These are phyloP conservation scores for Sturnus vulgaris DNA, from an alignment of 2,113 vertebrate species.

Conservation along the genomic window DNA sequence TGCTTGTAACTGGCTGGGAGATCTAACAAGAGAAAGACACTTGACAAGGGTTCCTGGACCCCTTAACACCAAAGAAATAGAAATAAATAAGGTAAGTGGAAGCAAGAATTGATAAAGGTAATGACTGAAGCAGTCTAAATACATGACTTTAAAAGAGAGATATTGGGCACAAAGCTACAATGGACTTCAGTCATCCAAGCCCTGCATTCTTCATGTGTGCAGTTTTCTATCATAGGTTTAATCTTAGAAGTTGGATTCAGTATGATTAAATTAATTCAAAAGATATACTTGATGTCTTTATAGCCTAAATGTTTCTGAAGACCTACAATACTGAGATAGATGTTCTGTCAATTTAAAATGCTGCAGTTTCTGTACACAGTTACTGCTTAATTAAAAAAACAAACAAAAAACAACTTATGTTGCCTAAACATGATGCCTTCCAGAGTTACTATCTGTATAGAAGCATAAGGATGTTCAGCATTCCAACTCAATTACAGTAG, in stretches of 20 bases:
- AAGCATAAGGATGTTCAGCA: neutral
- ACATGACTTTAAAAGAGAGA: neutral
- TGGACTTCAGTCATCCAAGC: neutral
- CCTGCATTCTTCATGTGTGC: neutral
- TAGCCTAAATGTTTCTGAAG: neutral
- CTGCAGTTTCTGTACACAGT: neutral
- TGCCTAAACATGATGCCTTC: neutral
- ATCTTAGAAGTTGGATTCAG: neutral
- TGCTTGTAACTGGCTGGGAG: neutral
- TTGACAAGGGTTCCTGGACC: neutral
- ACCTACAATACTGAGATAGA: neutral
- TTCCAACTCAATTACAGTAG: neutral
- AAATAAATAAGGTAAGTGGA: slow-evolving; percentile 28
- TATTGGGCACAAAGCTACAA: neutral
- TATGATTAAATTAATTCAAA: neutral
- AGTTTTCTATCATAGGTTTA: neutral
- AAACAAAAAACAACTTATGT: too few species aligned
- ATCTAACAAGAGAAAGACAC: neutral
- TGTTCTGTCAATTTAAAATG: neutral
- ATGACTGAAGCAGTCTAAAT: neutral
- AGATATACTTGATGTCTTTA: neutral
- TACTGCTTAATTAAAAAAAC: neutral
- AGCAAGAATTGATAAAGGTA: neutral
- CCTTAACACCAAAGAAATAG: neutral
- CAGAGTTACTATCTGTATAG: neutral